A percentile compares a stretch with the other conserved stretches of the same genome.
Conservation (phyloP, 2,888 invertebrate genomes). For the Heliconius ethilla region DNA sequence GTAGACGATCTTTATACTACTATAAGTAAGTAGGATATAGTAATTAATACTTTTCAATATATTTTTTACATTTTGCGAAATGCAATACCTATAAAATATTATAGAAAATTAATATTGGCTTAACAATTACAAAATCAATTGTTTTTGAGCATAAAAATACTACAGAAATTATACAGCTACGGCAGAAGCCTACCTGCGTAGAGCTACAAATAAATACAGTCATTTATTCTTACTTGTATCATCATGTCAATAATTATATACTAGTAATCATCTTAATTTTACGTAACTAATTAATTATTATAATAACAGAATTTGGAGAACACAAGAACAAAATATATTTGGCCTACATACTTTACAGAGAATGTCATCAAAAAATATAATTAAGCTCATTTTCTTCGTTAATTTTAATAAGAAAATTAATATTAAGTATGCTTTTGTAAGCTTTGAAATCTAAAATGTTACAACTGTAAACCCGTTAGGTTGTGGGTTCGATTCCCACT, state of each 20-base stretch:
- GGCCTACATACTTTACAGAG: too few species aligned
- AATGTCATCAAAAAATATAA: neutral
- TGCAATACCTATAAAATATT: too few species aligned
- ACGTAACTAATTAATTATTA: neutral
- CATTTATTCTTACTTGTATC: neutral
- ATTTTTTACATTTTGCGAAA: too few species aligned
- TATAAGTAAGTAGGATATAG: slow-evolving; percentile 47
- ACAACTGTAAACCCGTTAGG: too few species aligned
- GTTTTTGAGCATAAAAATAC: neutral
- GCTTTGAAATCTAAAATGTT: too few species aligned
- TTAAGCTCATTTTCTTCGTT: too few species aligned
- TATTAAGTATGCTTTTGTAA: too few species aligned
- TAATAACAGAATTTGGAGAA: neutral
- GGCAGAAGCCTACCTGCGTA: neutral
- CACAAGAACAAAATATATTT: neutral
- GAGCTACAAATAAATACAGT: neutral
- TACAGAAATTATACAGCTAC: neutral
- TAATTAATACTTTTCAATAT: too few species aligned
- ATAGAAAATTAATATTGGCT: too few species aligned
- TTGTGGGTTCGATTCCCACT: too few species aligned
- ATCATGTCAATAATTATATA: neutral
- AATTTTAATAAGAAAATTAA: too few species aligned
- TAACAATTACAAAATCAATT: too few species aligned
- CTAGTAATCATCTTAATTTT: neutral
- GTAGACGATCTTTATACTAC: slow-evolving; percentile 44